Conservation (phyloP, 2,797 vertebrate genomes). For the Sebastes reedi region DNA sequence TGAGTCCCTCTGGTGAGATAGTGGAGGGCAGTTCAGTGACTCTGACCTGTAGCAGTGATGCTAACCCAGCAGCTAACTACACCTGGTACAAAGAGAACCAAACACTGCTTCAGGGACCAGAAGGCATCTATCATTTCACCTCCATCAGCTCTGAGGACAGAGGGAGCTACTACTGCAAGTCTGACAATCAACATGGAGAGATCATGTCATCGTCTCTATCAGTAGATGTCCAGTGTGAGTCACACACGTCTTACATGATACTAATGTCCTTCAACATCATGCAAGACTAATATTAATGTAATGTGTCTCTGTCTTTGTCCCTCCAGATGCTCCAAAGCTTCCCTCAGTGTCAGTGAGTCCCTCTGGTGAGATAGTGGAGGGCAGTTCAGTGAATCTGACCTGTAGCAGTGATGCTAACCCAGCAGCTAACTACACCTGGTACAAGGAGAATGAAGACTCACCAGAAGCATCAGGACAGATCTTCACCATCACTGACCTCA, state of each 20-base stretch:
- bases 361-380: constrained; percentile 11
- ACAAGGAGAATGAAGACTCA: neutral
- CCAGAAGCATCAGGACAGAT: neutral
- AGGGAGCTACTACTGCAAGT: neutral
- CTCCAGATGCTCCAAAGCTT: neutral
- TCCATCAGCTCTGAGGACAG: constrained; percentile 21
- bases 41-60: constrained; percentile 45
- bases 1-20: neutral
- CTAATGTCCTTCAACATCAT: too few species aligned
- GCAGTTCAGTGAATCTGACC: constrained; percentile 36
- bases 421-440: neutral
- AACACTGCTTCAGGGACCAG: accelerated
- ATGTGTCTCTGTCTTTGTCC: neutral
- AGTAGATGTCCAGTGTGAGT: constrained; percentile 48
- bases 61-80: constrained; percentile 30
- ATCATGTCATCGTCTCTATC: neutral
- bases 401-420: too few species aligned
- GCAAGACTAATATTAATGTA: neutral
- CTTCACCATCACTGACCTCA: neutral
- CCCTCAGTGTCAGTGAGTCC: constrained; percentile 16
- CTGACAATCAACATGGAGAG: constrained; percentile 14
- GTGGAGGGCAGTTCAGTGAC: neutral
- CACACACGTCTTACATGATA: too few species aligned
- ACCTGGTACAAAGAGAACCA: constrained; percentile 27
- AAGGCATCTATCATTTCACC: neutral